phyloP scores from a whole-genome alignment of 2,113 vertebrate genomes.

The Pteropus alecto region DNA sequence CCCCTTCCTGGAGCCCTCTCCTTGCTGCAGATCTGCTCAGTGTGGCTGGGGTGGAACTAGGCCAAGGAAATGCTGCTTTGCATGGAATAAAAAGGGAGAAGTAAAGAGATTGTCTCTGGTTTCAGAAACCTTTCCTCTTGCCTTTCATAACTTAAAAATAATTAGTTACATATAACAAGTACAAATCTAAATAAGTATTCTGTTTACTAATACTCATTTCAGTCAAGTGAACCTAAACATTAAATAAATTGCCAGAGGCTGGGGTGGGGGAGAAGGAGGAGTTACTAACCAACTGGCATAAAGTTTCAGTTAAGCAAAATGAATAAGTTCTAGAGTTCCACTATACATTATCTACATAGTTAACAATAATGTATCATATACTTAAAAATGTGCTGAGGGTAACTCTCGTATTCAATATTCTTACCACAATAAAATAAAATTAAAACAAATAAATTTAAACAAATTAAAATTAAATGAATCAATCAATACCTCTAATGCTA shows the following conservation, averaged over 20 bases:
- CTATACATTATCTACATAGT: neutral
- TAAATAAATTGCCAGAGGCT: neutral
- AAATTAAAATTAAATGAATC: neutral
- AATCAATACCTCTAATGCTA: neutral
- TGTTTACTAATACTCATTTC: neutral
- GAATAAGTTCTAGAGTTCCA: neutral
- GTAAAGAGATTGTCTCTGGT: neutral
- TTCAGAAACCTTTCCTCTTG: neutral
- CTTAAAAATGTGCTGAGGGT: neutral
- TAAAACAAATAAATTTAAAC: neutral
- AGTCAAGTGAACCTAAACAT: neutral
- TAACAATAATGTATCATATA: neutral
- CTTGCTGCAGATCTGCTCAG: neutral
- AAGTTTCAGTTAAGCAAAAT: neutral
- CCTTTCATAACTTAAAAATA: slow-evolving; percentile 6
- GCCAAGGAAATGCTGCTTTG: neutral
- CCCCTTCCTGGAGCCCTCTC: fast-evolving
- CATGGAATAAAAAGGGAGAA: neutral
- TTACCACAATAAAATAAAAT: neutral
- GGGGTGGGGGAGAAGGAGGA: neutral
- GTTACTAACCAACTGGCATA: neutral
- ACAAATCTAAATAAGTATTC: neutral
- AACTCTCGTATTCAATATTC: neutral
- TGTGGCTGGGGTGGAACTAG: neutral
- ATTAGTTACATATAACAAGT: neutral